Percentiles rank a stretch among this genome's conserved stretches.
phyloP scores from a whole-genome alignment of 2,113 vertebrate species.

The Takifugu flavidus region DNA sequence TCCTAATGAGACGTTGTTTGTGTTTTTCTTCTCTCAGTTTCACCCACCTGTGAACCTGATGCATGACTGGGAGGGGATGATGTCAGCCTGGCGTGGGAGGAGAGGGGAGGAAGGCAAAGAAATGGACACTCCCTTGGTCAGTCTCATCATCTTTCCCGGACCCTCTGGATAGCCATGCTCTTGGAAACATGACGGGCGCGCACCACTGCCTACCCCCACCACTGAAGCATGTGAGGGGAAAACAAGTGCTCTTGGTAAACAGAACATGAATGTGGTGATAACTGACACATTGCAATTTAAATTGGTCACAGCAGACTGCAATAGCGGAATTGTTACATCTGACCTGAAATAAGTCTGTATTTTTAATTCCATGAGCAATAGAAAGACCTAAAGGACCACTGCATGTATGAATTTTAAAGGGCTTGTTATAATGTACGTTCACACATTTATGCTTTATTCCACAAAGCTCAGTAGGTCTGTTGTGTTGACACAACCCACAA shows the following conservation, averaged over 20 bases:
- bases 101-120: conserved; percentile 92
- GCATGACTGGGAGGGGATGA: conserved; percentile 78
- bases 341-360: conserved; percentile 4
- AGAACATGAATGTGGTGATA: conserved; percentile 30
- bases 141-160: conserved; percentile 64
- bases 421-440: too few relatives aligned
- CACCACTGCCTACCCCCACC: conserved; percentile 52
- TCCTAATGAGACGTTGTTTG: conserved; percentile 7
- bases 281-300: conserved; percentile 41
- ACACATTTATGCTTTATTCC: background rate
- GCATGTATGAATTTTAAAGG: too few relatives aligned
- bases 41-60: conserved; percentile 87
- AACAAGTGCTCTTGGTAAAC: background rate
- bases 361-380: conserved; percentile 8
- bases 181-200: conserved; percentile 44
- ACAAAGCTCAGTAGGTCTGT: background rate
- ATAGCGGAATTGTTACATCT: conserved; percentile 13
- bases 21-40: conserved; percentile 3
- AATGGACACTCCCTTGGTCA: conserved; percentile 88
- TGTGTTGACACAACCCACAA: conserved; percentile 7
- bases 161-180: conserved; percentile 56
- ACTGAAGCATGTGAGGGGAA: conserved; percentile 28
- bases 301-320: background rate
- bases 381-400: background rate
- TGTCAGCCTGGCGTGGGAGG: conserved; percentile 83